A percentile compares a stretch with the other conserved stretches of the same genome.
phyloP scores from a whole-genome alignment of 2,797 vertebrate species.

The Pseudochirops corinnae region DNA sequence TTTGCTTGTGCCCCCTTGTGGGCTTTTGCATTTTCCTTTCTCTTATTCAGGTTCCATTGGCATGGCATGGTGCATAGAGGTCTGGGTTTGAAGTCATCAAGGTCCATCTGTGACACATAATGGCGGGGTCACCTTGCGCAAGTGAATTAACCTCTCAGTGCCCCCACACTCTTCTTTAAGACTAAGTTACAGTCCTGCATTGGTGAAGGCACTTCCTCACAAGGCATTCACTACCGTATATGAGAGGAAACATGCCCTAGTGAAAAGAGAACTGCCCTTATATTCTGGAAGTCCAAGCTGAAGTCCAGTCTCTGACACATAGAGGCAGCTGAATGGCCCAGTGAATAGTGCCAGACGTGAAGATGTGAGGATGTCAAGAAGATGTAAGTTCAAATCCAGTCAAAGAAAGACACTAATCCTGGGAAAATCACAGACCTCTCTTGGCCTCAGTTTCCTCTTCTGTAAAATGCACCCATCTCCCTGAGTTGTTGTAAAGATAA shows the following conservation, averaged over 20 bases:
- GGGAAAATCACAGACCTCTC: neutral
- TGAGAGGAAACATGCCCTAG: neutral
- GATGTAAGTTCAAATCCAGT: neutral
- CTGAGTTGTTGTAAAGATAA: neutral
- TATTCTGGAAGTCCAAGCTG: neutral
- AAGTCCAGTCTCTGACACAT: neutral
- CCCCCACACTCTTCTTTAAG: neutral
- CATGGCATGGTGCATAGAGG: neutral
- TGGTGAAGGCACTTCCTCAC: neutral
- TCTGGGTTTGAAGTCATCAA: neutral
- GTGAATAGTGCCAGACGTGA: neutral
- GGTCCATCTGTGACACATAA: neutral
- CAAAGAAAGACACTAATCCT: neutral
- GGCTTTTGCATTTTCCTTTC: neutral
- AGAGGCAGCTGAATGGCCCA: neutral
- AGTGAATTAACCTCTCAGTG: neutral
- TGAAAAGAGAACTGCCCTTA: neutral
- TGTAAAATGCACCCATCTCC: neutral
- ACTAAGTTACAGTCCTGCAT: neutral
- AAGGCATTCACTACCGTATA: neutral
- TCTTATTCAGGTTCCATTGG: neutral
- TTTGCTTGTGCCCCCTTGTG: neutral
- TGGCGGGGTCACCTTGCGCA: neutral
- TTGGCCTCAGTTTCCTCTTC: neutral
- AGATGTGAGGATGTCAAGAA: neutral